Evolutionary conservation across 2,113 vertebrate species (phyloP), one percentile per base, ranked within the genome.

Genomic region (Conger conger): DNA sequence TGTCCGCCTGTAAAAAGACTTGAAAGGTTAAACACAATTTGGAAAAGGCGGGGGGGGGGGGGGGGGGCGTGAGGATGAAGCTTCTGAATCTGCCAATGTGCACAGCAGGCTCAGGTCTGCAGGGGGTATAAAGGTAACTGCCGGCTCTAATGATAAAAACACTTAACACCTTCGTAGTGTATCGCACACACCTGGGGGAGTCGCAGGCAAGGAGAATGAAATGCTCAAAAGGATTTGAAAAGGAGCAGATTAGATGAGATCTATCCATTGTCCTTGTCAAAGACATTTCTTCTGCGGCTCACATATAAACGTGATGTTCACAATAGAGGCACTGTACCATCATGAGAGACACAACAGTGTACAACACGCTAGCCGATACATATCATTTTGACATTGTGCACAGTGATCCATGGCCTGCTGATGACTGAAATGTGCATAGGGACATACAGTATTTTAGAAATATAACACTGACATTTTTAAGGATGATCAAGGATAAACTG

Each of bases 241-340:
- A 73, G 23, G 9, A 13, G 23, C 33, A 4, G 20, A 60, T 33
- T 33, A 73, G n/a, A 73, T 73, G 33, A 73, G n/a, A 73, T 73
- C n/a, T n/a, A 33, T 73, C 23, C 63, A 73, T 73, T 73, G 63
- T 73, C n/a, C 63, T 13, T 23, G 18, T 4, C 4, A 18, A 68
- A 23, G 23, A 68, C 27, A n/a, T n/a, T 68, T n/a, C 27, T 68
- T 7, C 60, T 15, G 17, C 20, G 23, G 18, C 57, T 60, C 57
- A 60, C 57, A 60, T 20, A 60, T 33, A 73, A 73, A 30, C n/a
- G 23, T 73, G n/a, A 73, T n/a, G 2, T 30, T n/a, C 63, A 73
- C 63, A 73, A 73, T 73, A 73, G 63, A 73, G 27, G n/a, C 57
- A 60, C 57, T 60, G 57, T 73, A 73, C 27, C 63, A 73, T 73